Evolutionary conservation across 1,140 invertebrate species (phyloP), one percentile per base, ranked within the genome.

Genomic region (Colletes latitarsis): DNA sequence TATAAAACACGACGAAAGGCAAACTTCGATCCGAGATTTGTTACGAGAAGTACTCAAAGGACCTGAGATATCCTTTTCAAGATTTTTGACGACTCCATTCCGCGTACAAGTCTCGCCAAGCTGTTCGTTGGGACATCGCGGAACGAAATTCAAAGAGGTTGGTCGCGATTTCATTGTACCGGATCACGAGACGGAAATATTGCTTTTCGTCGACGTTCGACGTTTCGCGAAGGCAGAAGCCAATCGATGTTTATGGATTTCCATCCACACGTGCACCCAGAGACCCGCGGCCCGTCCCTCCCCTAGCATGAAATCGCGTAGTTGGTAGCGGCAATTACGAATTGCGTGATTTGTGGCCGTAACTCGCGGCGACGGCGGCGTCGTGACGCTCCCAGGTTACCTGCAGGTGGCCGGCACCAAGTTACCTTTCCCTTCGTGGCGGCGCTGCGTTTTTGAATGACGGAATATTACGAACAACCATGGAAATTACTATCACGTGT

Each of bases 191-290:
- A 75, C 52, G 71, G 72, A 67, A 80, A 75, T 80, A 82, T 86
- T 53, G 73, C 57, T 49, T 43, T 74, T 49, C 17, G 72, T 19
- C 64, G 49, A 52, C 63, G 41, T 82, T 87, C 82, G 80, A 80
- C 52, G 55, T 84, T 63, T 39, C 46, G 75, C 58, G 67, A 63
- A 84, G 86, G 82, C 75, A 81, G 69, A 81, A 84, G 88, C 60
- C 88, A 91, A 91, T 91, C 90, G 88, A 91, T 91, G 90, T 91
- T 90, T 91, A 91, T 91, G 90, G 90, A 91, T 91, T 91, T 88
- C 86, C 82, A 88, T 86, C 83, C 86, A 88, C 87, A 85, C 77
- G 81, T 85, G 72, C 78, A 67, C n/a, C 19, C 82, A 81, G 84
- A 55, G 67, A 15, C 64, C 73, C 39, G 19, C 17, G 41, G 9